Evolutionary conservation across 2,888 invertebrate genomes (phyloP).

Genomic region (Drosophila incognita): DNA sequence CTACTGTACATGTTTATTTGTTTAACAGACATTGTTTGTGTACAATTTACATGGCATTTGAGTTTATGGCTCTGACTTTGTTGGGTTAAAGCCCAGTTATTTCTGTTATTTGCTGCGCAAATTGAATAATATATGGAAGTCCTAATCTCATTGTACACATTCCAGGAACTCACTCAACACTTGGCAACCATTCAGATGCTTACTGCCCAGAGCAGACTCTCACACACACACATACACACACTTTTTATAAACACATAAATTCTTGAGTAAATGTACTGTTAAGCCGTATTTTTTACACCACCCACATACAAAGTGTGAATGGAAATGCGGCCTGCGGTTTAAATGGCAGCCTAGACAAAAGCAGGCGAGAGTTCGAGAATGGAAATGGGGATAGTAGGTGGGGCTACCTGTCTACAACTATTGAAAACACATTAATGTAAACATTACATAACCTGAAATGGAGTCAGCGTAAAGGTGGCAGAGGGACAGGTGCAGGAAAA

Average conservation of each 20-base stretch:
- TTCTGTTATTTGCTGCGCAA: conserved; percentile 41
- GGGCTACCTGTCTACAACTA: conserved; percentile 23
- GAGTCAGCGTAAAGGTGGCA: conserved; percentile 1
- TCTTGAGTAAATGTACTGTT: conserved; percentile 76
- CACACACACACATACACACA: background rate
- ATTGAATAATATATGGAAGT: conserved; percentile 66
- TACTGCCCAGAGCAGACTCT: conserved; percentile 7
- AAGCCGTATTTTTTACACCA: conserved; percentile 71
- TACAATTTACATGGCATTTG: conserved; percentile 7
- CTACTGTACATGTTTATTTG: background rate
- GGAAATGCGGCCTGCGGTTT: conserved; percentile 46
- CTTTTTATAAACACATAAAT: conserved; percentile 77
- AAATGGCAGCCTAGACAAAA: conserved; percentile 4
- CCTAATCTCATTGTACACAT: conserved; percentile 51
- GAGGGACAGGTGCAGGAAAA: background rate
- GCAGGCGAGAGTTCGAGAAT: background rate
- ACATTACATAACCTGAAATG: conserved; percentile 57
- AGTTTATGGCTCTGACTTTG: conserved; percentile 4
- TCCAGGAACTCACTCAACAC: conserved; percentile 28
- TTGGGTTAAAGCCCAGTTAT: conserved; percentile 17
- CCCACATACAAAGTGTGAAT: conserved; percentile 61
- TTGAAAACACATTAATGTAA: conserved; percentile 46
- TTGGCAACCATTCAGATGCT: conserved; percentile 19
- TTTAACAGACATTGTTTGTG: conserved; percentile 1
- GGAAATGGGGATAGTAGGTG: background rate